Base-by-base conservation (phyloP, 2,888 invertebrate genomes). In the Hypselothyrea guttata region DNA sequence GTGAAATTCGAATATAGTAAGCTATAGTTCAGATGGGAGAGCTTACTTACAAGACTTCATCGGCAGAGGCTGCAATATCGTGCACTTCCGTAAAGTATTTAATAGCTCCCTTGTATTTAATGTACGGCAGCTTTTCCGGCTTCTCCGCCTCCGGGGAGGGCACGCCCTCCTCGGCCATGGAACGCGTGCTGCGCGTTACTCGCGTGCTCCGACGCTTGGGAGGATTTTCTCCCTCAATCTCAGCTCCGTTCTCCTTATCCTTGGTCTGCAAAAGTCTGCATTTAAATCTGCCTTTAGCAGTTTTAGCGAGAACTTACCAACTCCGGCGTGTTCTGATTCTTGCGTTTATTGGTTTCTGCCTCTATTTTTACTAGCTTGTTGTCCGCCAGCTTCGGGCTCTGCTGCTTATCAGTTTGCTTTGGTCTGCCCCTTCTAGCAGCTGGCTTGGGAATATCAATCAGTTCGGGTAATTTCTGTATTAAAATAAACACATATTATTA, bases 41-140 rank as follows among this genome's bases (percentile, higher is more conserved):
- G 16, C 8, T 22, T 1, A 76, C 87, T 81, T 88, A 91, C 91
- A 91, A 78, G 46, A 92, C 68, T 51, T 87, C 82, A 63, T 92
- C 91, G 52, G 91, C 90, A 5, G 88, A 83, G 1, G 88, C 82
- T 1, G 91, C 91, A 75, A 91, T 91, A 27, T 91, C 91, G 12
- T 88, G 81, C 30, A 86, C 84, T 16, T 89, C 89, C 1, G 89
- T 91, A 30, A 71, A 86, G 30, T 90, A 90, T 41, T 88, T 87
- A 2, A 90, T 89, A 1, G 60, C 66, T 0, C 90, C 90, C 1
- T 51, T 56, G 52, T 88, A 90, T 31, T 86, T 84, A 0, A 90
- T 79, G 27, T 74, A 89, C 0, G 88, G 81, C 38, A 88, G 44
- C 34, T 82, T 73, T 15, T 77, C 74, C 2, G 69, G 58, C 4